Evolutionary conservation across 1,140 invertebrate species (phyloP).

Genomic region (Vanessa atalanta): DNA sequence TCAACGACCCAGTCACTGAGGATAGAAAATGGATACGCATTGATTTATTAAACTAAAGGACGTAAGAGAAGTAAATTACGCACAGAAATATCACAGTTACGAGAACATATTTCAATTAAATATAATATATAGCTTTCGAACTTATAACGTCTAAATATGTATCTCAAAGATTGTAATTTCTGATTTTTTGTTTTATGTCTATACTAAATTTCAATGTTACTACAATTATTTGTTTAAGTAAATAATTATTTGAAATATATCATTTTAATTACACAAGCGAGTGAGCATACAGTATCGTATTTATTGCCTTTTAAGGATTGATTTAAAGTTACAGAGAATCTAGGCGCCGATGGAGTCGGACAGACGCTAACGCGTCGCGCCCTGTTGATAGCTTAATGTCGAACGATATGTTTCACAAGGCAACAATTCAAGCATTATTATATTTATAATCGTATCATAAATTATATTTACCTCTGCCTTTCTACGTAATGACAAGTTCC

Average conservation of each 20-base stretch:
- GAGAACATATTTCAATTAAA: background rate
- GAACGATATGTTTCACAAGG: constrained; percentile 43
- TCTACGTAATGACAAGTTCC: constrained; percentile 73
- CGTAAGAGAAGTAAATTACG: constrained; percentile 18
- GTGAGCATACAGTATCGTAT: constrained; percentile 2
- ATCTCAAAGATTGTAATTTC: too few species aligned
- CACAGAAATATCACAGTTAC: constrained; percentile 26
- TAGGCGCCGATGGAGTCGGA: constrained; percentile 47
- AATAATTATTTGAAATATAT: too few species aligned
- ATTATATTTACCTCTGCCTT: constrained; percentile 67
- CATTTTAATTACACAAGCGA: constrained; percentile 3
- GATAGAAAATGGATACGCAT: constrained; percentile 63
- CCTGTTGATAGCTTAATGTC: constrained; percentile 41
- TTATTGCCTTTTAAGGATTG: constrained; percentile 19
- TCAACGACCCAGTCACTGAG: constrained; percentile 67
- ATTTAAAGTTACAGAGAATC: constrained; percentile 43
- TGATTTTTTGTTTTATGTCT: too few species aligned
- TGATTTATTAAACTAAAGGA: constrained; percentile 40
- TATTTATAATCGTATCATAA: background rate
- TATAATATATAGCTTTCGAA: constrained; percentile 1
- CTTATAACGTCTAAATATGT: background rate
- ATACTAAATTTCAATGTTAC: too few species aligned
- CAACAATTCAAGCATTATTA: background rate
- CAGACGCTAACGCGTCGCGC: constrained; percentile 45
- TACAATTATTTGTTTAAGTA: too few species aligned